Evolutionary conservation across 1,140 invertebrate species (phyloP).

Genomic region (Nymphalis io): DNA sequence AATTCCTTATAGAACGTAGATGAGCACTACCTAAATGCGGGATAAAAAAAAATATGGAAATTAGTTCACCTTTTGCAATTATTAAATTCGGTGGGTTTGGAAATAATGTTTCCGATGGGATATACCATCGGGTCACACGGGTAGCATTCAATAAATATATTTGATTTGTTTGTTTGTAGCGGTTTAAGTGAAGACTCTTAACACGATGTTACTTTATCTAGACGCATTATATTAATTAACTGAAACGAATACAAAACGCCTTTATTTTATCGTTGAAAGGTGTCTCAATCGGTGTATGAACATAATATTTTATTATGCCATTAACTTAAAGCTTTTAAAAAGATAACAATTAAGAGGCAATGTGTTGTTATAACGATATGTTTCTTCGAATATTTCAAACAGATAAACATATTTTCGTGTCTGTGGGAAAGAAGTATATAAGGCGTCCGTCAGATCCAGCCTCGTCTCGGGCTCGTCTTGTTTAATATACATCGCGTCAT

Average conservation of each 20-base stretch:
- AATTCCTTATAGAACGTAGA: too few species aligned
- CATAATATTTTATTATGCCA: constrained; percentile 8
- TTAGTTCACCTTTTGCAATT: too few species aligned
- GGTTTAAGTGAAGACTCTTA: neutral
- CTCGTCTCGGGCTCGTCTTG: constrained; percentile 32
- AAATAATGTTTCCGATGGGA: too few species aligned
- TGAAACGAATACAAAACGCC: neutral
- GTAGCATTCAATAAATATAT: neutral
- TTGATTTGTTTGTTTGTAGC: neutral
- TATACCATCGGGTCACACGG: too few species aligned
- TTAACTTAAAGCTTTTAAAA: neutral
- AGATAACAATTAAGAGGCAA: neutral
- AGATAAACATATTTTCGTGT: constrained; percentile 23
- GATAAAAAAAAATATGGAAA: too few species aligned
- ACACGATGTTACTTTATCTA: neutral
- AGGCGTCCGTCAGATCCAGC: constrained; percentile 28
- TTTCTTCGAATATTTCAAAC: constrained; percentile 25
- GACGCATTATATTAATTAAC: constrained; percentile 3
- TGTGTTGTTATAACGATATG: neutral
- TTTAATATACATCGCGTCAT: constrained; percentile 51
- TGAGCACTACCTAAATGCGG: too few species aligned
- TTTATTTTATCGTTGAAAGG: neutral
- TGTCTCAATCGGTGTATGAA: constrained; percentile 6
- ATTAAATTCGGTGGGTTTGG: too few species aligned
- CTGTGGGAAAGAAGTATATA: constrained; percentile 36